Conservation (phyloP, 2,113 vertebrate genomes). For the Pollachius pollachius region DNA sequence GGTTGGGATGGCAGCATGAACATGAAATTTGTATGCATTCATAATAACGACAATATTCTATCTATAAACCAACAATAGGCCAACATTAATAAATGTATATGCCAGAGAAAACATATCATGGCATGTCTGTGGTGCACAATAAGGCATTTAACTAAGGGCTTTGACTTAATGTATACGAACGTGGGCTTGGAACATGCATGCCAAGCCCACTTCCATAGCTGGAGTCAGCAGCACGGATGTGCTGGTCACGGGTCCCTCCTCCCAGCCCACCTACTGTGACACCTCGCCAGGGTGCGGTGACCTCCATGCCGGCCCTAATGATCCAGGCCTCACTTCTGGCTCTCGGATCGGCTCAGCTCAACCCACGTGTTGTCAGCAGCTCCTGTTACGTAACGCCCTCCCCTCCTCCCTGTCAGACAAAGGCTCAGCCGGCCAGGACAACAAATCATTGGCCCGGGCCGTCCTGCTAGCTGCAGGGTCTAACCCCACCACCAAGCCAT, state of each 20-base stretch:
- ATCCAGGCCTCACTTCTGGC: conserved; percentile 23
- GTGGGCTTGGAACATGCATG: too few relatives aligned
- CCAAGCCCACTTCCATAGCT: too few relatives aligned
- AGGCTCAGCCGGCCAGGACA: conserved; percentile 57
- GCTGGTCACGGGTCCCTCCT: neutral
- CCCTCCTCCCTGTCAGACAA: conserved; percentile 61
- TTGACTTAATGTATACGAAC: too few relatives aligned
- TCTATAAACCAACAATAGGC: too few relatives aligned
- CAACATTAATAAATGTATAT: too few relatives aligned
- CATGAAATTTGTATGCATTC: too few relatives aligned
- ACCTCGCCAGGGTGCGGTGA: conserved; percentile 41
- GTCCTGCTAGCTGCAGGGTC: conserved; percentile 28
- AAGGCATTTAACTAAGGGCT: too few relatives aligned
- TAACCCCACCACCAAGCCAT: conserved; percentile 24
- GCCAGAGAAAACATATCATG: too few relatives aligned
- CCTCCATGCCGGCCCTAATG: conserved; percentile 31
- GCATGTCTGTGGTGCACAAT: too few relatives aligned
- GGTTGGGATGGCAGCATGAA: too few relatives aligned
- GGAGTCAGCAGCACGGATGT: too few relatives aligned
- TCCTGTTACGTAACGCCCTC: conserved; percentile 63
- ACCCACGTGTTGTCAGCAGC: conserved; percentile 67
- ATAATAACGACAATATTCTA: too few relatives aligned
- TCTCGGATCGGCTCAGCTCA: conserved; percentile 52
- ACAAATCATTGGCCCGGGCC: conserved; percentile 42
- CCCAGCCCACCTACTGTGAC: conserved; percentile 18